A percentile compares a stretch with the other conserved stretches of the same genome.
phyloP scores from a whole-genome alignment of 2,888 invertebrate species.

The Agonopterix alstromeriana region DNA sequence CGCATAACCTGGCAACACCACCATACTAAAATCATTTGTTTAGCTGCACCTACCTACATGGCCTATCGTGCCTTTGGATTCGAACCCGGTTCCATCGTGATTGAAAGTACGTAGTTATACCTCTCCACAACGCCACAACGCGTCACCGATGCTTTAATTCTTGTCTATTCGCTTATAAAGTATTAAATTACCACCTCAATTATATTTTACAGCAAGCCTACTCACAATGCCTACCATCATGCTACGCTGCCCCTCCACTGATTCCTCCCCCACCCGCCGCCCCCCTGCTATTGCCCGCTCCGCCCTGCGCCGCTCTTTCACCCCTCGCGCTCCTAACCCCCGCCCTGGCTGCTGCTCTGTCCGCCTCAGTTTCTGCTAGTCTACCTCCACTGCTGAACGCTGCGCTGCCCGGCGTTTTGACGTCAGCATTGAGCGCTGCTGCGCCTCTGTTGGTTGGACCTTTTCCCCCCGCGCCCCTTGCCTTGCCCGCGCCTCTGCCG shows the following conservation, averaged over 20 bases:
- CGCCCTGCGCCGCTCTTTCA: conserved; percentile 6
- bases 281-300: not conserved
- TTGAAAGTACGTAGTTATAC: too few species aligned
- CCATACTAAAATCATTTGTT: too few species aligned
- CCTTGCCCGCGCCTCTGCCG: not conserved
- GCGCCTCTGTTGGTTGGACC: conserved; percentile 28
- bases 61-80: too few species aligned
- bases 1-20: too few species aligned
- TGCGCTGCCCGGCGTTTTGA: conserved; percentile 35
- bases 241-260: not conserved
- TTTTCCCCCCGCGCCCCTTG: not conserved
- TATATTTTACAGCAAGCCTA: not conserved
- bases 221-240: not conserved
- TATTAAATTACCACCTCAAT: not conserved
- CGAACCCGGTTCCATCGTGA: too few species aligned
- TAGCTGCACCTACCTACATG: too few species aligned
- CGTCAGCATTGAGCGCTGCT: conserved; percentile 26
- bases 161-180: too few species aligned
- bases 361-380: not conserved
- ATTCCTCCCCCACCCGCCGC: not conserved
- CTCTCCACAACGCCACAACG: too few species aligned
- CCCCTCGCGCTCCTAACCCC: not conserved
- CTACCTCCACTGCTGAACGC: conserved; percentile 14
- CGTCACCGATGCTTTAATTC: too few species aligned
- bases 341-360: not conserved